These are phyloP conservation scores for Apistogramma diplotaenia DNA, from an alignment of 2,113 vertebrate species.

Conservation along the genomic window DNA sequence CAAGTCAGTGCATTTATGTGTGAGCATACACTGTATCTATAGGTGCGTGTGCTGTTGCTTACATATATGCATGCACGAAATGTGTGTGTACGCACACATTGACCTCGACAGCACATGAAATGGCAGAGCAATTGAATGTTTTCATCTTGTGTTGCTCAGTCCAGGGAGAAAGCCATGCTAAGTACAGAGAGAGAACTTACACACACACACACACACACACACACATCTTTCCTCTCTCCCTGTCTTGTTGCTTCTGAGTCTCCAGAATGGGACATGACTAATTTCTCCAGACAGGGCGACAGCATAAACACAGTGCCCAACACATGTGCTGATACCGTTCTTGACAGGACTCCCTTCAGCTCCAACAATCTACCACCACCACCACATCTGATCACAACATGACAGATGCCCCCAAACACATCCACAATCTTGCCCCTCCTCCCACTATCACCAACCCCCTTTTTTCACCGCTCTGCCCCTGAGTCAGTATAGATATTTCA, in stretches of 20 bases:
- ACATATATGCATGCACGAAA: background rate
- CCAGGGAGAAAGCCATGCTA: background rate
- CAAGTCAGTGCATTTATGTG: background rate
- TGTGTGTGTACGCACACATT: background rate
- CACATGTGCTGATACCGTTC: slow-evolving; percentile 42
- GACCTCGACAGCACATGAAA: slow-evolving; percentile 38
- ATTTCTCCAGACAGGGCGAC: slow-evolving; percentile 57
- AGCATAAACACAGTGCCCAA: slow-evolving; percentile 42
- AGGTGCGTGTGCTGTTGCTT: background rate
- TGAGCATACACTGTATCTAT: background rate
- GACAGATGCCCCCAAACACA: background rate
- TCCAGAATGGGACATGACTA: slow-evolving; percentile 50
- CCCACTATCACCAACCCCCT: background rate
- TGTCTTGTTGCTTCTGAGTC: slow-evolving; percentile 20
- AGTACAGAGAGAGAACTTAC: background rate
- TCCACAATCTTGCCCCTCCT: background rate
- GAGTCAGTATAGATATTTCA: slow-evolving; percentile 57
- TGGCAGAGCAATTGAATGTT: slow-evolving; percentile 28
- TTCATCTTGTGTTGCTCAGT: slow-evolving; percentile 24
- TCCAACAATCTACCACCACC: slow-evolving; percentile 1
- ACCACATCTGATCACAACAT: slow-evolving; percentile 17
- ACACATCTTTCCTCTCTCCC: background rate
- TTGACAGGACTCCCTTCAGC: slow-evolving; percentile 50
- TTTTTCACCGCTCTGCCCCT: slow-evolving; percentile 22
- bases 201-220: background rate